Base-by-base conservation (phyloP, 2,113 vertebrate species). In the Amblyopsis rosae region DNA sequence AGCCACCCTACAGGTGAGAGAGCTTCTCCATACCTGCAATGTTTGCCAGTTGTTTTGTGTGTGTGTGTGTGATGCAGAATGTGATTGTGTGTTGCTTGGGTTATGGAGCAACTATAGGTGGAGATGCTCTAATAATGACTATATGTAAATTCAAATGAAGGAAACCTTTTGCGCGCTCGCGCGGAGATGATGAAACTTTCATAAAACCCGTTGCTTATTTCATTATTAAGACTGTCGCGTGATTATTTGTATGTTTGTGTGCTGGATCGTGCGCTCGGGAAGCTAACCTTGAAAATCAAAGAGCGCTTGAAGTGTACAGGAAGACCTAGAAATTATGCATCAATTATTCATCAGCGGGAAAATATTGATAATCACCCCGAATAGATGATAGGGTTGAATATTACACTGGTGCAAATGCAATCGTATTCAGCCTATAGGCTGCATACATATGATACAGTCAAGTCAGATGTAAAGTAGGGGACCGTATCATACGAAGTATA, bases 61-160 rank as follows among this genome's bases (percentile, higher is more conserved):
- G n/a, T 47, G 8, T 73, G 32, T 69, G 69, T 62, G 65, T 65
- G 81, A 72, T 76, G 75, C 46, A 63, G 59, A 45, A 62, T 17
- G 26, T 12, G 17, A 74, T 62, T 16, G 35, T 10, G 56, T 50
- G 12, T 35, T 7, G 57, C 47, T 63, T 8, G 15, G 15, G 49
- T 62, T 76, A 67, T 61, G 41, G 41, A 63, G 33, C 5, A 54
- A n/a, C 58, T 2, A 11, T 61, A 55, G 57, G 33, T 48, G 51
- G 56, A 16, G 62, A 74, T n/a, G 46, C 45, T 50, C 56, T 9
- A 17, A 7, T 47, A 51, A 35, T 7, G 3, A 26, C 3, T 26
- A 12, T 45, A 73, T 69, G 15, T 26, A 67, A 19, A 67, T 69
- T 54, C 9, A 58, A 5, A 58, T 19, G 53, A 11, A 65, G 15